These are phyloP conservation scores for Corynorhinus townsendii DNA, from an alignment of 2,113 vertebrate species.

Conservation along the genomic window DNA sequence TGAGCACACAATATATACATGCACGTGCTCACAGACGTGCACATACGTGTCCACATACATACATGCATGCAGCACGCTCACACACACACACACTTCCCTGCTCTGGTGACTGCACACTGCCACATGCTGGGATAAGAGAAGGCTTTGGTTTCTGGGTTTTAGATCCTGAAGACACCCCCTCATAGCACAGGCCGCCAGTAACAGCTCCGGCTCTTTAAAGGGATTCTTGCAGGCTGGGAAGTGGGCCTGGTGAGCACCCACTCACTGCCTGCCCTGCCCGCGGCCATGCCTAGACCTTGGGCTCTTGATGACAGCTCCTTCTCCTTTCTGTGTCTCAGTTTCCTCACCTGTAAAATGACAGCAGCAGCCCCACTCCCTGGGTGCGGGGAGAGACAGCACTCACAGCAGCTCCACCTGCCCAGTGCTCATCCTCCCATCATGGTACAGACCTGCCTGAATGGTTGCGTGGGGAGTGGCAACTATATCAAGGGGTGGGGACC, in stretches of 20 bases:
- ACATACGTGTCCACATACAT: neutral
- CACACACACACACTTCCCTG: neutral
- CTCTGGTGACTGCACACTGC: neutral
- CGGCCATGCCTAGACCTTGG: neutral
- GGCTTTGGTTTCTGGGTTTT: neutral
- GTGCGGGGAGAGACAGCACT: no score
- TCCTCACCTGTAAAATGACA: neutral
- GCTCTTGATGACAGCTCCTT: neutral
- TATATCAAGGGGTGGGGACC: neutral
- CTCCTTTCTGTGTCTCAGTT: neutral
- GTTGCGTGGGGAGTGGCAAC: neutral
- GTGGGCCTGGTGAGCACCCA: neutral
- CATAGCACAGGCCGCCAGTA: neutral
- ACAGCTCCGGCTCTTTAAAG: neutral
- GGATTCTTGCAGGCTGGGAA: neutral
- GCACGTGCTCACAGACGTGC: neutral
- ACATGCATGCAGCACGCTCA: neutral
- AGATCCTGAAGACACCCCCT: neutral
- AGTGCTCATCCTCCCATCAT: neutral
- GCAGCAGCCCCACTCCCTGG: neutral
- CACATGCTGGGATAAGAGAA: accelerated
- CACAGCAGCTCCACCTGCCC: neutral
- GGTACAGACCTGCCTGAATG: neutral
- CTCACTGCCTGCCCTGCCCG: neutral
- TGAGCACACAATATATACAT: no score